Conservation (phyloP, 2,113 vertebrate species). For the Gila orcuttii region DNA sequence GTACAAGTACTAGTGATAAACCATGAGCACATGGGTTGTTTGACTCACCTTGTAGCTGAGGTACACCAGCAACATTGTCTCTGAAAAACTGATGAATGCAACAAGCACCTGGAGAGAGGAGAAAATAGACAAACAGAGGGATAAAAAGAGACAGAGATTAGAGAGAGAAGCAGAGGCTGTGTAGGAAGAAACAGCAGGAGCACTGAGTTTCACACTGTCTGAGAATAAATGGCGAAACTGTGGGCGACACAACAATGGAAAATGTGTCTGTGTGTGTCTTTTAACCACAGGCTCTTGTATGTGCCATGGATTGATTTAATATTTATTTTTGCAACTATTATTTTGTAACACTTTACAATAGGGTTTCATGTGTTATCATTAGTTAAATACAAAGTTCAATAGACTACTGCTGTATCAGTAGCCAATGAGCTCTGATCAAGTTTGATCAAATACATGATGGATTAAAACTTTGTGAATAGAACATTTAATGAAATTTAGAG, state of each 20-base stretch:
- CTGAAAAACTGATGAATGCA: slow-evolving; percentile 84
- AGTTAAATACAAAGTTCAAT: no score
- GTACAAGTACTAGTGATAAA: not conserved
- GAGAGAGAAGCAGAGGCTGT: slow-evolving; percentile 35
- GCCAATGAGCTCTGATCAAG: no score
- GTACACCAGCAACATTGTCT: slow-evolving; percentile 84
- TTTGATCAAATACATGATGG: no score
- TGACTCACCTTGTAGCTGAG: slow-evolving; percentile 84
- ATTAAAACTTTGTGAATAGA: no score
- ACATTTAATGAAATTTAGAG: no score
- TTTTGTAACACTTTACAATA: not conserved
- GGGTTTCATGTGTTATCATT: not conserved
- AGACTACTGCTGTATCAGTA: no score
- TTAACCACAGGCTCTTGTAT: not conserved
- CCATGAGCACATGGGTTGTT: not conserved
- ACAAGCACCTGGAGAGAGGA: slow-evolving; percentile 76
- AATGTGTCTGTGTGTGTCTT: slow-evolving; percentile 22
- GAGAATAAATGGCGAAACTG: slow-evolving; percentile 20
- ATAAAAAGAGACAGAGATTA: slow-evolving; percentile 33
- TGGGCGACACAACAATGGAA: slow-evolving; percentile 35
- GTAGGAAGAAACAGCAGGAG: slow-evolving; percentile 32
- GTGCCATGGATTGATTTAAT: not conserved
- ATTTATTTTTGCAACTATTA: not conserved
- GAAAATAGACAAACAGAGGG: slow-evolving; percentile 46
- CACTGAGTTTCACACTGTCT: slow-evolving; percentile 5